Base-by-base conservation (phyloP, 64 coral and sea anemone species). In the Pocillopora verrucosa region DNA sequence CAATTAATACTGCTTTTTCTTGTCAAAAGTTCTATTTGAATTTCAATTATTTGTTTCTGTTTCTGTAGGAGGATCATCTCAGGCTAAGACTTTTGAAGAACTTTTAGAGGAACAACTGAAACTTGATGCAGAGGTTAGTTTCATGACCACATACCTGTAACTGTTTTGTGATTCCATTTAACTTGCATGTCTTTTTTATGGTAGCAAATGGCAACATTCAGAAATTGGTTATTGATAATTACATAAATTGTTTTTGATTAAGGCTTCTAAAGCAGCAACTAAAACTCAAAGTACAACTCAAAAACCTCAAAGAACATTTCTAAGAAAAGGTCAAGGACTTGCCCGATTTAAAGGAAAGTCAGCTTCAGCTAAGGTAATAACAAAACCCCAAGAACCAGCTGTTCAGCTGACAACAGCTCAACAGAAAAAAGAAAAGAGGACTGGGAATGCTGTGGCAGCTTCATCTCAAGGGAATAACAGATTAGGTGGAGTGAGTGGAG, bases 271-370 rank as follows among this genome's bases (percentile, higher is more conserved):
- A 78, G 45, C 13, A 90, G 45, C 14, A 17, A 65, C 37, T n/a
- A 45, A 19, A 24, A 25, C 82, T 7, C 64, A 58, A 56, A 45
- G 9, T 30, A 22, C 38, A 56, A 70, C 19, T 9, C 82, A 85
- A 10, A 96, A 75, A 87, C 57, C 88, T 17, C 91, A 92, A 51
- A 90, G 80, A 65, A 90, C 91, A 80, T 96, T 96, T 79, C 76
- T 96, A 9, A 80, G 87, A 67, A 96, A 96, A 96, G 94, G 94
- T 25, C 80, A 96, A 86, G 94, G 94, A 2, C 87, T 96, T 35
- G 86, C 82, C 45, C 89, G 94, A 51, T 96, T 96, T 76, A 79
- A 86, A 69, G 68, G 92, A 72, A 96, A 93, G 76, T 84, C 87
- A 82, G 88, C 75, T 41, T 65, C 79, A 89, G 70, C 41, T 58